Conservation (phyloP, 2,797 vertebrate species). For the Nasua narica region DNA sequence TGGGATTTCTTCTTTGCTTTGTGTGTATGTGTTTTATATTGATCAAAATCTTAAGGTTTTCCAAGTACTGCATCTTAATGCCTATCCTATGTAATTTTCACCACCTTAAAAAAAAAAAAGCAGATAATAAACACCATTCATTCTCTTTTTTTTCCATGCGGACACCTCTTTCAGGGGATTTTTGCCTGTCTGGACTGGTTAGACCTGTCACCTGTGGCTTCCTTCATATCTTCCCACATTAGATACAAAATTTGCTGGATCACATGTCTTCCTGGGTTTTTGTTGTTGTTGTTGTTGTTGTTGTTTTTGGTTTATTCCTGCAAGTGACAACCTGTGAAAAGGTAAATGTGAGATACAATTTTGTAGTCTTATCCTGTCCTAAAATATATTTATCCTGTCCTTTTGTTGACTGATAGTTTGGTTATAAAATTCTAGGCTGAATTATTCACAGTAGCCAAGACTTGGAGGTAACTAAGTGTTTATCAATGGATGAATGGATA, state of each 20-base stretch:
- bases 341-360: background rate
- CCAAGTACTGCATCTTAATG: background rate
- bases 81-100: background rate
- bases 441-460: background rate
- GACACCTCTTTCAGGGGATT: background rate
- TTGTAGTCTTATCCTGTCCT: background rate
- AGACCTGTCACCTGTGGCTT: background rate
- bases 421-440: background rate
- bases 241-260: background rate
- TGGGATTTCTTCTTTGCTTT: background rate
- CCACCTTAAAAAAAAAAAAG: background rate
- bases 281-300: background rate
- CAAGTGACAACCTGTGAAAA: background rate
- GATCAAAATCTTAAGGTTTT: background rate
- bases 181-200: background rate
- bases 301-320: background rate
- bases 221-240: background rate
- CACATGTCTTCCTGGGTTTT: background rate
- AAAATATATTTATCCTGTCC: background rate
- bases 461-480: background rate
- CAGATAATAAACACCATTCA: background rate
- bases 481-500: background rate
- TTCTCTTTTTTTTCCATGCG: rapidly evolving
- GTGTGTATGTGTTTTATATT: background rate
- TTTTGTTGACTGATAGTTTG: background rate